These are phyloP conservation scores for Avahi laniger DNA, from an alignment of 2,797 vertebrate genomes.

Conservation along the genomic window DNA sequence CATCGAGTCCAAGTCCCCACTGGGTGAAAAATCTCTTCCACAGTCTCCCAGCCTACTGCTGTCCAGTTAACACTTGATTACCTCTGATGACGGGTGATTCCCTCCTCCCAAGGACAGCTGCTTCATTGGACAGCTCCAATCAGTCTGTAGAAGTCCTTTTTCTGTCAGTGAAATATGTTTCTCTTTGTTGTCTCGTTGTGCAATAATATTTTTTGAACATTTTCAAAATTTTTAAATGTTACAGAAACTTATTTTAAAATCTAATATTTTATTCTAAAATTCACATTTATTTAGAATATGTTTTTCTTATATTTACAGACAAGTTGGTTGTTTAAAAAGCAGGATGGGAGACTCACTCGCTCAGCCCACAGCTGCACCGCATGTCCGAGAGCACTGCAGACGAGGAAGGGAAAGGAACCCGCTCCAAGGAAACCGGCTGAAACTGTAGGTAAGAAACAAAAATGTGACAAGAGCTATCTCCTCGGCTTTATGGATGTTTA, in stretches of 20 bases:
- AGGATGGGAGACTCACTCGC: background rate
- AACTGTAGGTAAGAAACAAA: background rate
- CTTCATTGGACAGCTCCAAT: background rate
- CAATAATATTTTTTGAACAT: background rate
- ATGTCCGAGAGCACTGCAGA: too few species aligned
- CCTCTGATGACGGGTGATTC: background rate
- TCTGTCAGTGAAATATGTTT: background rate
- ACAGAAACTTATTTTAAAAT: background rate
- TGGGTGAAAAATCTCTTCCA: background rate
- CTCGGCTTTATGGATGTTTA: background rate
- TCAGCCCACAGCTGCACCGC: background rate
- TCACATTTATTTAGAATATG: background rate
- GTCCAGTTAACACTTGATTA: background rate
- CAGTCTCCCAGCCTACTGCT: background rate
- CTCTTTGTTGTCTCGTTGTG: background rate
- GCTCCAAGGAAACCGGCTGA: rapidly evolving
- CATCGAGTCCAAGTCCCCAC: background rate
- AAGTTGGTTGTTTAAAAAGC: background rate
- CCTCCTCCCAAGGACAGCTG: background rate
- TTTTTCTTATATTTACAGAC: background rate
- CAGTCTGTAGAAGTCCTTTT: background rate
- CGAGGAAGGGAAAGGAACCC: rapidly evolving
- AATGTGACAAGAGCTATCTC: rapidly evolving
- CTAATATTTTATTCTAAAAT: background rate
- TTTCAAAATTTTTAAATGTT: background rate